Conservation (phyloP, 2,113 vertebrate species). For the Cyprinodon variegatus region DNA sequence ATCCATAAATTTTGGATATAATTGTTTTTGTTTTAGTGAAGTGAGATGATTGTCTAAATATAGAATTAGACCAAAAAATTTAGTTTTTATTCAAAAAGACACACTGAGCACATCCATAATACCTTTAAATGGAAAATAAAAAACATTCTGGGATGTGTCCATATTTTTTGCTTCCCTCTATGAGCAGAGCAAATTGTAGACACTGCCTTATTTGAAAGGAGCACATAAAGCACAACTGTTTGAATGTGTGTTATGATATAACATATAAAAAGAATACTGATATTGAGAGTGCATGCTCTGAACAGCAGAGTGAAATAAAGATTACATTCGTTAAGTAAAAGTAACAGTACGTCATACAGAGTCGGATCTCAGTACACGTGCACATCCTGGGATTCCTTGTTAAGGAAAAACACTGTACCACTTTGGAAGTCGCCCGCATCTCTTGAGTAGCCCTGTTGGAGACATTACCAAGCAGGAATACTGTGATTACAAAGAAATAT, state of each 20-base stretch:
- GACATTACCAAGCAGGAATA: background rate
- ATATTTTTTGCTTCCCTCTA: background rate
- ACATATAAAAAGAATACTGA: background rate
- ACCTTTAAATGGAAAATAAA: too few relatives aligned
- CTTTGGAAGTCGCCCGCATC: slow-evolving; percentile 30
- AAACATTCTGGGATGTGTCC: too few relatives aligned
- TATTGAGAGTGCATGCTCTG: background rate
- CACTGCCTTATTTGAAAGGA: background rate
- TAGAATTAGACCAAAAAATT: background rate
- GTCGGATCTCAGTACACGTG: slow-evolving; percentile 23
- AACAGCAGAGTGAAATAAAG: slow-evolving; percentile 4
- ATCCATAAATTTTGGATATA: background rate
- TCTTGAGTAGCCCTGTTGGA: slow-evolving; percentile 35
- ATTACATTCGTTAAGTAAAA: slow-evolving; percentile 26
- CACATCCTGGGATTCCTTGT: slow-evolving; percentile 34
- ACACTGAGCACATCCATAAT: background rate
- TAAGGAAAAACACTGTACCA: slow-evolving; percentile 50
- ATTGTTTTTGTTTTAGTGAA: background rate
- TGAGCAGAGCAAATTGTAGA: background rate
- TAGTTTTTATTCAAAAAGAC: background rate
- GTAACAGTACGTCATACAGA: background rate
- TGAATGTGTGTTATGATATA: too few relatives aligned
- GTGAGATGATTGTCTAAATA: background rate
- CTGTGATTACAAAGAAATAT: background rate
- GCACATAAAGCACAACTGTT: background rate